Base-by-base conservation (phyloP, 2,888 invertebrate genomes). In the Hybos culiciformis region DNA sequence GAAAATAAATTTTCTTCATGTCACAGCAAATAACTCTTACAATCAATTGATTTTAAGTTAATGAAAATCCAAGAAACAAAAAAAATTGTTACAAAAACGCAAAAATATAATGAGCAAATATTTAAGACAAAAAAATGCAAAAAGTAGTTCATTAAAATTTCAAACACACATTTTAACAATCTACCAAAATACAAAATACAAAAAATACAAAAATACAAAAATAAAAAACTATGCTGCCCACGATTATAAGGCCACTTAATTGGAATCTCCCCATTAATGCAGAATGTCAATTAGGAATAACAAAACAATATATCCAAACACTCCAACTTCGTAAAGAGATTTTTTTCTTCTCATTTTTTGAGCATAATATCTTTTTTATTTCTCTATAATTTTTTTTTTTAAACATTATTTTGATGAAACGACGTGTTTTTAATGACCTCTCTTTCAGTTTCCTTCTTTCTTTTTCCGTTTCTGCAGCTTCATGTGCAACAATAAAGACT, bases 261-360 rank as follows among this genome's bases (percentile, higher is more conserved):
- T 53, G 53, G 53, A 51, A 51, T 48, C 49, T 52, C 46, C 44
- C 43, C 48, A 51, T 51, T 48, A 52, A 52, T 52, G 52, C 50
- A 51, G 52, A 53, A 52, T 51, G 52, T 52, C 53, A 53, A 53
- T 53, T 53, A 53, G 51, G 50, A 50, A 50, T 50, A 53, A 53
- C 52, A 52, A 51, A 52, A 52, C 50, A 46, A 49, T 52, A 49
- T 51, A 52, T 48, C 48, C 49, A 49, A 51, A 50, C 53, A 51
- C 52, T 50, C 51, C 37, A 36, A 36, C 17, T 46, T 45, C 42
- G 42, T 39, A 29, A 39, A 26, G 23, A 12, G 18, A 5, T 24
- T 29, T 29, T 26, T 38, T 38, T 26, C 12, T 5, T 37, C 17
- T 37, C 3, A 3, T 15, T 32, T 4, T 14, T 32, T 32, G 11